Conservation (phyloP, 2,888 invertebrate species). For the Cartodere bifasciata region DNA sequence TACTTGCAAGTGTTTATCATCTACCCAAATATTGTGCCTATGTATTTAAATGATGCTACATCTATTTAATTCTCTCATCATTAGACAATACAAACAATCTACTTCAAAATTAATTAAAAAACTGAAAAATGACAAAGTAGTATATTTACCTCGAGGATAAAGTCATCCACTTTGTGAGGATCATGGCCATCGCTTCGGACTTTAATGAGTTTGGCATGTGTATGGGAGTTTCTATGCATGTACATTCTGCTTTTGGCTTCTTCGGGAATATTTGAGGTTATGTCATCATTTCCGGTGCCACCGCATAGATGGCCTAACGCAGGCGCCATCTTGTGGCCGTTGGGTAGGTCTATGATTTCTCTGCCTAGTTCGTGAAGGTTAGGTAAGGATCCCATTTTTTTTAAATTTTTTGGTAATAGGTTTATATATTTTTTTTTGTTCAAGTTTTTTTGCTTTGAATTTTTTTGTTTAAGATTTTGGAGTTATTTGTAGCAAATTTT, state of each 20-base stretch:
- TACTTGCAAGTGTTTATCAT: too few species aligned
- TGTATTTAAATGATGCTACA: too few species aligned
- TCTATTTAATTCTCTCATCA: too few species aligned
- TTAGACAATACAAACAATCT: background rate
- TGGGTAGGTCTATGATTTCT: slow-evolving; percentile 7
- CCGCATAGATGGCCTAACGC: slow-evolving; percentile 27
- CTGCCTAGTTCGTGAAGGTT: slow-evolving; percentile 46
- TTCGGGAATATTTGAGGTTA: slow-evolving; percentile 15
- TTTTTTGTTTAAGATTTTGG: too few species aligned
- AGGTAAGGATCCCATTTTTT: slow-evolving; percentile 58
- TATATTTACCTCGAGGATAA: slow-evolving; percentile 25
- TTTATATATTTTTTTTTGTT: too few species aligned
- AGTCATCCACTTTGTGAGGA: slow-evolving; percentile 27
- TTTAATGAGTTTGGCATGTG: slow-evolving; percentile 27
- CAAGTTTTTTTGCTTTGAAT: too few species aligned
- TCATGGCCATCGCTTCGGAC: slow-evolving; percentile 27
- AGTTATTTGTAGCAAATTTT: too few species aligned
- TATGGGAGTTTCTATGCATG: slow-evolving; percentile 27
- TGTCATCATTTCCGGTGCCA: slow-evolving; percentile 16
- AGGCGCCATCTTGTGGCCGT: slow-evolving; percentile 19
- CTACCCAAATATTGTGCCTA: too few species aligned
- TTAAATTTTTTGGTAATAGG: too few species aligned
- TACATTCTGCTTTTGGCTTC: slow-evolving; percentile 27
- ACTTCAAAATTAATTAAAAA: too few species aligned
- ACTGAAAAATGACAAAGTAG: slow-evolving; percentile 1